Evolutionary conservation across 2,113 vertebrate genomes (phyloP), one percentile per base, ranked within the genome.

Genomic region (Lepisosteus osseus): DNA sequence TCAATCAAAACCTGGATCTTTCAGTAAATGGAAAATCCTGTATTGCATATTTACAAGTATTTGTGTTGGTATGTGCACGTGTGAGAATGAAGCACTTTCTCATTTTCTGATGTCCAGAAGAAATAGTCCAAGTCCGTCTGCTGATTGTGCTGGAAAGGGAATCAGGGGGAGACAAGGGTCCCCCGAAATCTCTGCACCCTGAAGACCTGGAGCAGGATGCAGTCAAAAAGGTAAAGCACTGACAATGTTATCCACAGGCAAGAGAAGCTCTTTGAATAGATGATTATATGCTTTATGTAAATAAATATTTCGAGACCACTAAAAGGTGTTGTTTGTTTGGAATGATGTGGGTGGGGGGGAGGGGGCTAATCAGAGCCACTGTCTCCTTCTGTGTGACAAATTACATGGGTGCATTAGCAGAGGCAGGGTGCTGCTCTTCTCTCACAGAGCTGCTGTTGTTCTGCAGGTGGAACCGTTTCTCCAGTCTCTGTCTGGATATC

Each of bases 391-490:
- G 43, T 51, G n/a, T 5, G 44, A 3, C 70, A 70, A 0, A 71
- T 45, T 4, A 29, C 29, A 29, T 29, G 29, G 29, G 29, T 29
- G 29, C 29, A 29, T 29, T 29, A 29, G 29, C 29, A 29, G 29
- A 29, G 29, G 29, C 29, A 29, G 29, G 1, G 29, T 29, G 29
- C 1, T 29, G 47, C 47, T 51, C 5, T 9, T 51, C 47, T 51
- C 47, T 51, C 47, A 51, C 47, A 51, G 47, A 9, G 47, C 57
- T 72, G 43, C 9, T 40, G 41, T 0, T 68, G 59, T 75, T 29
- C 63, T 72, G 47, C 66, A 94, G 92, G 56, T 92, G 74, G 83
- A 84, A 73, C 82, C 82, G 0, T 89, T 86, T 77, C 83, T 93
- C 8, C 77, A 76, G 68, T 86, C 57, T 45, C 80, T 87, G 2